Base-by-base conservation (phyloP, 2,888 invertebrate species). In the Drosophila recens region DNA sequence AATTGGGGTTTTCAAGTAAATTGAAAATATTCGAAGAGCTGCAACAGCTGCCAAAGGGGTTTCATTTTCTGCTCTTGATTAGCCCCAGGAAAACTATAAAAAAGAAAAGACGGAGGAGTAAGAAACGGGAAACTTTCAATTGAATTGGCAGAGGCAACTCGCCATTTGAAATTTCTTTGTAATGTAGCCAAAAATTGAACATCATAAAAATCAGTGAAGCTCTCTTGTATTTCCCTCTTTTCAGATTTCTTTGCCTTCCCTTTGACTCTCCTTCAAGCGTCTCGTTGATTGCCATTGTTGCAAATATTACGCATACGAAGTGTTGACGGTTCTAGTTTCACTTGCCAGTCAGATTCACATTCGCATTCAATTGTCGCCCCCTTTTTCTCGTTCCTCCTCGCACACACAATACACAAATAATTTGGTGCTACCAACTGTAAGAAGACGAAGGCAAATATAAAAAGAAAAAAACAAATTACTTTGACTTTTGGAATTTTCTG, bases 401-500 rank as follows among this genome's bases (percentile, higher is more conserved):
- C 15, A 42, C 49, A 63, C 70, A 79, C 77, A 80, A 76, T 69
- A 79, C 77, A 66, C 78, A 79, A 72, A 79, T 76, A 69, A 79
- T 73, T 66, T 58, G 57, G n/a, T 42, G 56, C 33, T 36, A 20
- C 6, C 0, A 33, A 48, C 38, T 27, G 33, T 42, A 30, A 51
- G 48, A n/a, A 53, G 42, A n/a, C 20, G 17, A 51, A 49, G 42
- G 61, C 4, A 58, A 43, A 43, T 36, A 43, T 43, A 72, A 20
- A 68, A 59, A 42, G 30, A 40, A 36, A 46, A 27, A 57, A n/a
- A 75, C 20, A 77, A 79, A 71, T 79, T 74, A 78, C 79, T 77
- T 80, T 77, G 79, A 79, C 79, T 79, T 79, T 72, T 80, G 67
- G 81, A 74, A 74, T 79, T 81, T 59, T 81, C 62, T 43, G 79